These are phyloP conservation scores for Leucoraja ocellata DNA, from an alignment of 2,797 vertebrate genomes.

Conservation along the genomic window DNA sequence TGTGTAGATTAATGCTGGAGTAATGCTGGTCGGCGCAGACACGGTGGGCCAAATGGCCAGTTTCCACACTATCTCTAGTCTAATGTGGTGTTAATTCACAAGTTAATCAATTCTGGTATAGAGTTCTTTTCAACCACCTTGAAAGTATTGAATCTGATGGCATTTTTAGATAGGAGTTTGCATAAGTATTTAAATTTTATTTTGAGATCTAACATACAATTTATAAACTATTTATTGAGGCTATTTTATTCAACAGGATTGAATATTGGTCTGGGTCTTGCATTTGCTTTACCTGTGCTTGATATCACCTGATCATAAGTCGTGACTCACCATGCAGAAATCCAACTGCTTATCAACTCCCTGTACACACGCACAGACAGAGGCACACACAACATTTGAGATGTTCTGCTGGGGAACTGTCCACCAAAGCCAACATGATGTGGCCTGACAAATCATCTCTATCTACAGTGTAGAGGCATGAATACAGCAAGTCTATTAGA, in stretches of 20 bases:
- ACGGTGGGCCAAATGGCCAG: too few species aligned
- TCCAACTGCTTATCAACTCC: too few species aligned
- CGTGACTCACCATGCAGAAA: too few species aligned
- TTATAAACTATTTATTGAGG: not conserved
- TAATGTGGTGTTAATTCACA: not conserved
- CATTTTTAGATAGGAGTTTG: not conserved
- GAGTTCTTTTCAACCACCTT: not conserved
- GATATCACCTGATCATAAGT: not conserved
- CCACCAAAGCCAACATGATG: too few species aligned
- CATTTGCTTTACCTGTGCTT: not conserved
- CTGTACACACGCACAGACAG: too few species aligned
- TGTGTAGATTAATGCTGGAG: too few species aligned
- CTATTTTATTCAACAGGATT: not conserved
- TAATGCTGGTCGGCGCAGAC: too few species aligned
- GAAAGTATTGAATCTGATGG: not conserved
- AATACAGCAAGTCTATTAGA: too few species aligned
- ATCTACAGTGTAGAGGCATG: too few species aligned
- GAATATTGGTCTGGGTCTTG: not conserved
- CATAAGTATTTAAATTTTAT: not conserved
- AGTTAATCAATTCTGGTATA: not conserved
- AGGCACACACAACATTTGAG: not conserved
- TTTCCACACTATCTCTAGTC: too few species aligned
- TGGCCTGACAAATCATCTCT: too few species aligned
- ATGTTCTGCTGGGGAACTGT: not conserved
- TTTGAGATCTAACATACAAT: not conserved